A percentile compares a stretch with the other conserved stretches of the same genome.
Evolutionary conservation across 2,113 vertebrate genomes (phyloP).

Genomic region (Epinephelus fuscoguttatus): DNA sequence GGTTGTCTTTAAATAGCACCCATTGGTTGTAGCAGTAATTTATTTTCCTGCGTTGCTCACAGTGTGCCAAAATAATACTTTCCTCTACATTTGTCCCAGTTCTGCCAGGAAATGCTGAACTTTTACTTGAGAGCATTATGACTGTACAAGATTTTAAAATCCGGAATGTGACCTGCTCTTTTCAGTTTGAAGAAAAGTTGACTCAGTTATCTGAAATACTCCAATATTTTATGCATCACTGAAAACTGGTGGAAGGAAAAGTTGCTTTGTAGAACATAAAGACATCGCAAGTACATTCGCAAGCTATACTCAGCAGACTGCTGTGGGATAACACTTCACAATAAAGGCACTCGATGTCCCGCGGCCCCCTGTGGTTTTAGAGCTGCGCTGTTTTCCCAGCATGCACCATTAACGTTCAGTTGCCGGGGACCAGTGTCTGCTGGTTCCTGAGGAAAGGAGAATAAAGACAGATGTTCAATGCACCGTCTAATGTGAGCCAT

Average conservation of each 20-base stretch:
- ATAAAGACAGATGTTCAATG: constrained; percentile 10
- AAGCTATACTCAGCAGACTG: constrained; percentile 5
- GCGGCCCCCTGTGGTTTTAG: constrained; percentile 25
- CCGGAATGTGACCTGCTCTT: constrained; percentile 43
- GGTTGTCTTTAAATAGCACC: constrained; percentile 16
- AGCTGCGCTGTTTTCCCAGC: constrained; percentile 36
- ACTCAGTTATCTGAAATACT: constrained; percentile 26
- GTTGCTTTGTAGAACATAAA: constrained; percentile 49
- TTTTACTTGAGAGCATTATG: constrained; percentile 42
- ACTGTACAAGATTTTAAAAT: constrained; percentile 38
- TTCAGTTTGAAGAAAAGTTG: constrained; percentile 39
- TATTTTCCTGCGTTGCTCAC: constrained; percentile 19
- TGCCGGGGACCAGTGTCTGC: constrained; percentile 22
- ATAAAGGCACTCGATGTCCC: constrained; percentile 26
- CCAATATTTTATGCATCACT: constrained; percentile 39
- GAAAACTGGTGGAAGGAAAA: constrained; percentile 27
- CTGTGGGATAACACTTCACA: constrained; percentile 42
- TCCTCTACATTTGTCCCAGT: constrained; percentile 47
- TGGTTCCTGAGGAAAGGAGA: constrained; percentile 12
- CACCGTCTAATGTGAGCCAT: constrained; percentile 29
- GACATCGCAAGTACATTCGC: constrained; percentile 24
- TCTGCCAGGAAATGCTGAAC: constrained; percentile 61
- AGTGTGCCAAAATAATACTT: constrained; percentile 26
- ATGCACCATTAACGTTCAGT: constrained; percentile 47
- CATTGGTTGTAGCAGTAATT: not conserved